A percentile compares a stretch with the other conserved stretches of the same genome.
phyloP scores from a whole-genome alignment of 2,797 vertebrate genomes.

The Sebastes cheni region DNA sequence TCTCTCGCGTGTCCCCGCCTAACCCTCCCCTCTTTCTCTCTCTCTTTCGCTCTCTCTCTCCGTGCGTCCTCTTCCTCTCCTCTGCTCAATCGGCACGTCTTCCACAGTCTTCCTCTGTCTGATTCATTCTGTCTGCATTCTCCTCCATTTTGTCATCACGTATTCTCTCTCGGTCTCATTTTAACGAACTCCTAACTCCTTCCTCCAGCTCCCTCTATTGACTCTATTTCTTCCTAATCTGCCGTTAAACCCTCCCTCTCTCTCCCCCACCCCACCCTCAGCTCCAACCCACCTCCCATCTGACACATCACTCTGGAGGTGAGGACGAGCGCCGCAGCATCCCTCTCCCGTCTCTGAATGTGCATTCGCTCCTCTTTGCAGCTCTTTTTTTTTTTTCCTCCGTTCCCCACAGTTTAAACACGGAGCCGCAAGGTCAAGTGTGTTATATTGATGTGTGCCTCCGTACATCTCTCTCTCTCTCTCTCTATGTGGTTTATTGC shows the following conservation, averaged over 20 bases:
- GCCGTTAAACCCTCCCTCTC: conserved; percentile 17
- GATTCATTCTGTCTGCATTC: not conserved
- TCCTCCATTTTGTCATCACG: conserved; percentile 35
- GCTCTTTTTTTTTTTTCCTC: conserved; percentile 23
- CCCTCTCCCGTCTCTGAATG: conserved; percentile 23
- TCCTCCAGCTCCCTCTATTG: conserved; percentile 31
- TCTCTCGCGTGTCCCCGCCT: conserved; percentile 48
- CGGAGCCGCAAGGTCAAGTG: conserved; percentile 71
- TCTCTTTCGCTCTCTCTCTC: not conserved
- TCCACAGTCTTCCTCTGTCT: not conserved
- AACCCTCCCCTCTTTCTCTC: conserved; percentile 17
- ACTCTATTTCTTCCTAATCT: conserved; percentile 52
- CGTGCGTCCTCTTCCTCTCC: not conserved
- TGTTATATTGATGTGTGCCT: conserved; percentile 49
- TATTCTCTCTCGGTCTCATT: conserved; percentile 18
- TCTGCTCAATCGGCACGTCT: not conserved
- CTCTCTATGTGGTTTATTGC: conserved; percentile 44
- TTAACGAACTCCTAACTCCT: conserved; percentile 28
- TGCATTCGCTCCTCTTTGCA: conserved; percentile 21
- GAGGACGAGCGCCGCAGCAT: conserved; percentile 19
- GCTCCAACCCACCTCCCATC: conserved; percentile 42
- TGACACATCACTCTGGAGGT: conserved; percentile 38
- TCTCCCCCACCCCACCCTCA: not conserved
- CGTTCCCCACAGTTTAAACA: conserved; percentile 51
- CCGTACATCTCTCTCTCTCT: conserved; percentile 30